Evolutionary conservation across 2,797 vertebrate genomes (phyloP), one percentile per base, ranked within the genome.

Genomic region (Pseudocheirus occidentalis): DNA sequence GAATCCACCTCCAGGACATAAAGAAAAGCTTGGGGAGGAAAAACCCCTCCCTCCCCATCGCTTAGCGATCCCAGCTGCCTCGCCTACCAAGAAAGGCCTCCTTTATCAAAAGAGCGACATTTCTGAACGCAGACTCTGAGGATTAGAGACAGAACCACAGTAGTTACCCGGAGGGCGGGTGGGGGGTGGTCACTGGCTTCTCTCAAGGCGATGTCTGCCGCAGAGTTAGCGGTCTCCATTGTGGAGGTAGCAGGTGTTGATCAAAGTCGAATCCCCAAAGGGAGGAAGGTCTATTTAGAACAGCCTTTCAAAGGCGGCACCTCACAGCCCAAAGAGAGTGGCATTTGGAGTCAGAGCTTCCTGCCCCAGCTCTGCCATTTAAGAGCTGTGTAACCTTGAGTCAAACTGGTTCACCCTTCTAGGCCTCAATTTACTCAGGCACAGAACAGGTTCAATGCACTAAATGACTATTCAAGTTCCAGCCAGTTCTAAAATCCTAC

Each of bases 21-120:
- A 97, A 97, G 96, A 91, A 93, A 95, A 92, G 91, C 94, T 97
- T 95, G 94, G 95, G 94, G 97, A 97, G 98, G 97, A 96, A 93
- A 98, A 97, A 96, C 90, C 94, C 91, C 94, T 96, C 91, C 81
- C 66, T 90, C 56, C 92, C 13, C 73, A 46, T 24, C 93, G 91
- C 92, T 90, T 90, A 94, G 89, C 29, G 53, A 95, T 66, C 87
- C 50, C 50, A 96, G 91, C 90, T 52, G 62, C 59, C 28, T 89
- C 56, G 91, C 95, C 94, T 91, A 93, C 73, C 57, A 95, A 94
- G 91, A 95, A 13, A 94, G 27, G 90, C 54, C 6, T 24, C 54
- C 94, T 58, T 94, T 73, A 81, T 55, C 53, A 81, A 52, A 97
- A 94, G 90, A 93, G 21, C 90, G 89, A 29, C 0, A 0, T 55